Base-by-base conservation (phyloP, 2,113 vertebrate species). In the Apodemus speciosus region DNA sequence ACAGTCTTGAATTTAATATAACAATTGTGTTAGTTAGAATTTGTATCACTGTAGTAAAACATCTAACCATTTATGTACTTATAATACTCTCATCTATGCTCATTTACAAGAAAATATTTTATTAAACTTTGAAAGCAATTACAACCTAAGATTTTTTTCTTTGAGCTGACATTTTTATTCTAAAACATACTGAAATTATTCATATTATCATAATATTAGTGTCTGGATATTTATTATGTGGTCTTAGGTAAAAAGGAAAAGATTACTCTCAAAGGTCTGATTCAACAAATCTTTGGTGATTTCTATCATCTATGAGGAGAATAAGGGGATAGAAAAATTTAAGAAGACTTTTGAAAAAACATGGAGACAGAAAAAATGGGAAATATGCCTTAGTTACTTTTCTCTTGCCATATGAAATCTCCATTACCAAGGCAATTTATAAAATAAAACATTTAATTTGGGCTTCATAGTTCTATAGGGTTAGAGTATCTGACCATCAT, bases 191-290 rank as follows among this genome's bases (percentile, higher is more conserved):
- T 46, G 21, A 91, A 94, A 83, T 79, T 46, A 62, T 43, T 79
- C 23, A 81, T 56, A 49, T 23, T 90, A 60, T 53, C 38, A 89
- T 14, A 76, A 20, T 49, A 91, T 83, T n/a, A 46, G 18, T 84
- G 81, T 96, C 35, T 93, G 76, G 49, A 87, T 86, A 32, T 58
- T 93, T 83, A 46, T 85, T 60, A 86, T 62, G 46, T n/a, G 30
- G 25, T 58, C 27, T 89, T 79, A 79, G 68, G 56, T 66, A 4
- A 88, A 93, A 75, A 21, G 68, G 27, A 83, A 58, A 94, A 87
- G n/a, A 92, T 49, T 10, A 53, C 3, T 66, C 66, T 92, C 46
- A 79, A 32, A 85, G 7, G 27, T 66, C 27, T 94, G 62, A 77
- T 46, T 62, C 32, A 20, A 69, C 30, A 62, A 66, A 85, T 32